Base-by-base conservation (phyloP, 2,113 vertebrate genomes). In the Ceratotherium simum region DNA sequence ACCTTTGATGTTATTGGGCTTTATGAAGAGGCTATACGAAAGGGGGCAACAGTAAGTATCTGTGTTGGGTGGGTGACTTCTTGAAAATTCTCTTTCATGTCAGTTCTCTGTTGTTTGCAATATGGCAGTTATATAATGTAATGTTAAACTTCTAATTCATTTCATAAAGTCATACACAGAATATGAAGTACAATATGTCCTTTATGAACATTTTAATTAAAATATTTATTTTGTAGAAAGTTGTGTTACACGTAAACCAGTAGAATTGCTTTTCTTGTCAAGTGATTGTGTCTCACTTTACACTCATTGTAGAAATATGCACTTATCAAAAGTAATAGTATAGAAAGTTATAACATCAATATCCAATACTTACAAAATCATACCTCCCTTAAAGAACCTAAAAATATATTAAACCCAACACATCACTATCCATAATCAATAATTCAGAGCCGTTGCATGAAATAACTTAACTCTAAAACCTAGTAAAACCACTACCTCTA, bases 21-120 rank as follows among this genome's bases (percentile, higher is more conserved):
- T 29, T 99, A 99, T 27, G 98, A 99, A 96, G 99, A 99, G 5
- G 99, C 99, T 0, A 98, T 99, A 23, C 97, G 98, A 2, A 97
- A 98, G 0, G 99, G 99, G 2, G 98, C 99, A 42, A 97, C 97
- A 97, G 99, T 99, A 96, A 98, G 98, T 97, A 65, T 94, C 70
- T 76, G 12, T 46, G 69, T 64, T 42, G 76, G 7, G n/a, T 48
- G 46, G 62, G 20, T 58, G 25, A 36, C 81, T 33, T 96, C 84
- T 67, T 65, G 27, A 70, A 93, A 80, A 72, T 60, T 69, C 27
- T 72, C n/a, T 84, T 33, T 39, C 23, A 3, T 78, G 12, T 51
- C 29, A 17, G 70, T 82, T 51, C 69, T 81, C 56, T 91, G 9
- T 25, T 39, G 1, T 70, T 90, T 65, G 29, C 27, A 65, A 3